A percentile compares a stretch with the other conserved stretches of the same genome.
Evolutionary conservation across 2,888 invertebrate genomes (phyloP).

Genomic region (Polydrusus pterygomalis): DNA sequence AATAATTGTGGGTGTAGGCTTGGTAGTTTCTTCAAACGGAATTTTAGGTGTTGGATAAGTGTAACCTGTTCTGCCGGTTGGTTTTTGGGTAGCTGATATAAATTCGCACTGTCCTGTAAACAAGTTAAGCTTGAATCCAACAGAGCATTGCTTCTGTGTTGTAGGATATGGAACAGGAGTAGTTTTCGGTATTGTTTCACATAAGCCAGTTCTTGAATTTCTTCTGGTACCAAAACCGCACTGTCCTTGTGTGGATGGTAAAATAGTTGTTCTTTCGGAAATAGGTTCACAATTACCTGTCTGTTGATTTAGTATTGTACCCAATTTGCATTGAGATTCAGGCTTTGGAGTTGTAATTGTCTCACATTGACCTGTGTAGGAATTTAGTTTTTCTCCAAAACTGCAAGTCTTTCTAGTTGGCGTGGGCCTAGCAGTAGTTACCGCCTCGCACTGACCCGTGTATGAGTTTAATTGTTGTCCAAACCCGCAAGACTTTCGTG

Average conservation of each 20-base stretch:
- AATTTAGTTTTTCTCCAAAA: slow-evolving; percentile 36
- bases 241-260: neutral
- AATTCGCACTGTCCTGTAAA: slow-evolving; percentile 13
- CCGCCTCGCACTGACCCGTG: slow-evolving; percentile 44
- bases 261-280: neutral
- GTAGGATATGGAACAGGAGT: neutral
- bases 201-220: slow-evolving; percentile 32
- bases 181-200: slow-evolving; percentile 12
- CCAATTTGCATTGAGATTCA: slow-evolving; percentile 31
- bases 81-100: slow-evolving; percentile 17
- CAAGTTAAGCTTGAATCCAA: neutral
- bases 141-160: neutral
- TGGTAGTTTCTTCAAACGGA: slow-evolving; percentile 40
- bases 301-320: slow-evolving; percentile 24
- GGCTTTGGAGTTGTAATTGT: slow-evolving; percentile 19
- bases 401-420: slow-evolving; percentile 49
- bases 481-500: slow-evolving; percentile 33
- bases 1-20: slow-evolving; percentile 6
- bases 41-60: slow-evolving; percentile 47
- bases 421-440: slow-evolving; percentile 48
- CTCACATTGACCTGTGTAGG: slow-evolving; percentile 41
- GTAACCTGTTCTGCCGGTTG: slow-evolving; percentile 41
- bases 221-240: slow-evolving; percentile 44
- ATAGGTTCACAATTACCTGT: slow-evolving; percentile 29
- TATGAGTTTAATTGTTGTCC: slow-evolving; percentile 40